Conservation (phyloP, 2,113 vertebrate species). For the Gymnogyps californianus region DNA sequence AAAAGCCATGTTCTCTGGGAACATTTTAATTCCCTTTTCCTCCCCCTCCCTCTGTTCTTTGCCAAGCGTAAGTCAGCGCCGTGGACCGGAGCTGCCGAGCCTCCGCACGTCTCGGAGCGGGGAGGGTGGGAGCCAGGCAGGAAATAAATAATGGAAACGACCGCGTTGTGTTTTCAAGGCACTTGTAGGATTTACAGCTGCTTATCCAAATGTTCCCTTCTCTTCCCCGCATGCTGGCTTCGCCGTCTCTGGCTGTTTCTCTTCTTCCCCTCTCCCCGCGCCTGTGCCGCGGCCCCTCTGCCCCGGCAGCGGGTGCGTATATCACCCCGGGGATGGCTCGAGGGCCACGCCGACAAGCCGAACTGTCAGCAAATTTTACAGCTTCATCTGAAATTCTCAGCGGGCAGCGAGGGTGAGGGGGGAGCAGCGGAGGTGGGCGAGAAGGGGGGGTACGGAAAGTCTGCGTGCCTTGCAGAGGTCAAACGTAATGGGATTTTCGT, state of each 20-base stretch:
- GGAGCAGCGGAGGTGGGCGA: no score
- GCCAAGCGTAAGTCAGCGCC: constrained; percentile 35
- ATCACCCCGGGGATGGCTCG: background rate
- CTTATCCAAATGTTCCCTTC: background rate
- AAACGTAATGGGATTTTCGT: background rate
- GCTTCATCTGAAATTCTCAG: background rate
- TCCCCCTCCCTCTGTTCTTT: background rate
- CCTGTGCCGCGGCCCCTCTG: background rate
- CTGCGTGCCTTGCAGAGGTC: background rate
- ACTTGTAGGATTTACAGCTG: constrained; percentile 21
- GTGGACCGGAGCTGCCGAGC: background rate
- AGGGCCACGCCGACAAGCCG: background rate
- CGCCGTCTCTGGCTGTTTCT: background rate
- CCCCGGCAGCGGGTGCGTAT: background rate
- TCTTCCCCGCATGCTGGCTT: background rate
- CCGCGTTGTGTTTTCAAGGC: background rate
- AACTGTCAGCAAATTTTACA: constrained; percentile 1
- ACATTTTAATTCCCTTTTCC: constrained; percentile 30
- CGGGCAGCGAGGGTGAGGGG: fast-evolving
- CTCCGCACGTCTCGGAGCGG: background rate
- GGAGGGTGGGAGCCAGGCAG: background rate
- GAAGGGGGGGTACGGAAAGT: background rate
- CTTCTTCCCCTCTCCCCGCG: background rate
- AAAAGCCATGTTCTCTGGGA: constrained; percentile 22
- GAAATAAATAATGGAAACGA: constrained; percentile 34